These are phyloP conservation scores for Sturmia bella DNA, from an alignment of 2,888 invertebrate species.

Conservation along the genomic window DNA sequence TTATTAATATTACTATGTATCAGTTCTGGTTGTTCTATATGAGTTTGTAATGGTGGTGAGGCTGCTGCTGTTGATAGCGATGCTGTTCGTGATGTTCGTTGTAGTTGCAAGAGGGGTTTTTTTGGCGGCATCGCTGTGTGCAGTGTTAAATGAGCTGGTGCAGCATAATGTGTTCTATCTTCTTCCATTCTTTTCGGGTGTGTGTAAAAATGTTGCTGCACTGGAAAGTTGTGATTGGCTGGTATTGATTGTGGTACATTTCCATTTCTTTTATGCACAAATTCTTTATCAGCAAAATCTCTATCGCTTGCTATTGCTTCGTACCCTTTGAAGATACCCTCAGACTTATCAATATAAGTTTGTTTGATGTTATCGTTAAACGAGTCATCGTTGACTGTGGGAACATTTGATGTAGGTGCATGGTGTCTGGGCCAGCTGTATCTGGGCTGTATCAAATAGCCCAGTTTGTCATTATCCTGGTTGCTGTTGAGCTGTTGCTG, in stretches of 20 bases:
- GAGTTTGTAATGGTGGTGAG: conserved; percentile 57
- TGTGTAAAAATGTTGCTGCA: conserved; percentile 43
- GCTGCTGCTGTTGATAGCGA: conserved; percentile 58
- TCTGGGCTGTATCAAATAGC: conserved; percentile 31
- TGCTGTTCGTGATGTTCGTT: conserved; percentile 69
- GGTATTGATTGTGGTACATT: conserved; percentile 27
- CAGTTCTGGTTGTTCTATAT: conserved; percentile 66
- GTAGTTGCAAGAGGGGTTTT: conserved; percentile 75
- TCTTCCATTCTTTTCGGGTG: conserved; percentile 35
- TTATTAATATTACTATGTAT: conserved; percentile 63
- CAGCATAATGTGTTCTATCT: conserved; percentile 56
- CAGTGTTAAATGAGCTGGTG: conserved; percentile 55
- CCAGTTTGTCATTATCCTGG: conserved; percentile 60
- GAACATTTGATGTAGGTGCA: conserved; percentile 4
- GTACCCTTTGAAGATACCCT: conserved; percentile 41
- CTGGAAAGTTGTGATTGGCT: conserved; percentile 50
- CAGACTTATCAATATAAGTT: conserved; percentile 56
- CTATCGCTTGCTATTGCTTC: conserved; percentile 33
- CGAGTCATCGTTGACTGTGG: conserved; percentile 23
- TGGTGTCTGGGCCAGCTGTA: conserved; percentile 53
- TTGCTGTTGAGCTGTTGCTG: conserved; percentile 72
- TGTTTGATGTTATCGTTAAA: conserved; percentile 64
- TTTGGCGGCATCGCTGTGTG: conserved; percentile 71
- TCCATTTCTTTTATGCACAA: conserved; percentile 49
- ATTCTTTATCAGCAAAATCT: conserved; percentile 35